Evolutionary conservation across 2,888 invertebrate species (phyloP), one percentile per base, ranked within the genome.

Genomic region (Coremacera marginata): DNA sequence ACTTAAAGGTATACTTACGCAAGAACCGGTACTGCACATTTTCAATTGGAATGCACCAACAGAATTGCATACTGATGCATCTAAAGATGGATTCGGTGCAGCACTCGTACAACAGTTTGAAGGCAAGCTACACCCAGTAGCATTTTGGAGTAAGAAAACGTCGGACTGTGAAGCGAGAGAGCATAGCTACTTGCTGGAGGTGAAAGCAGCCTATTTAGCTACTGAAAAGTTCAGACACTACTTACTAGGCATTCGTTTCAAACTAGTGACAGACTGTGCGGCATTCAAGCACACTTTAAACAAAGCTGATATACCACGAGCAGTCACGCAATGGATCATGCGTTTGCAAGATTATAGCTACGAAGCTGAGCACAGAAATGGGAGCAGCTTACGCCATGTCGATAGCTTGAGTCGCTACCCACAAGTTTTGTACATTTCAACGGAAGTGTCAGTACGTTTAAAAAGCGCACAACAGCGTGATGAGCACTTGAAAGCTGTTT

Each of bases 261-360:
- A 3, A 19, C n/a, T 72, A 16, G 19, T 72, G 19, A 72, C 72
- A 16, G 37, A 60, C 16, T 57, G 7, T 49, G 22, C 9, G 1
- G 52, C 70, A n/a, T 57, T 70, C 34, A 70, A 70, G n/a, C 52
- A 70, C 19, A 70, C 70, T 4, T 3, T 22, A 14, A 51, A 22
- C 14, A 68, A 68, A 14, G n/a, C 34, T 44, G 49, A 70, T 19
- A 22, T 52, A 16, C 60, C 71, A 16, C 16, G n/a, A 22, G 34
- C 25, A 16, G 25, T 37, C 4, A 16, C 55, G 19, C 57, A 71
- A 44, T 44, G 44, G 44, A 44, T 44, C 44, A 11, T 44, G 44
- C 14, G 14, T 44, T 11, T 44, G 14, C 19, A 31, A 31, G 22
- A 70, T 3, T 37, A 11, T 22, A 9, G 5, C 22, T 55, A 8